Evolutionary conservation across 2,888 invertebrate species (phyloP).

Genomic region (Chrysomela aeneicollis): DNA sequence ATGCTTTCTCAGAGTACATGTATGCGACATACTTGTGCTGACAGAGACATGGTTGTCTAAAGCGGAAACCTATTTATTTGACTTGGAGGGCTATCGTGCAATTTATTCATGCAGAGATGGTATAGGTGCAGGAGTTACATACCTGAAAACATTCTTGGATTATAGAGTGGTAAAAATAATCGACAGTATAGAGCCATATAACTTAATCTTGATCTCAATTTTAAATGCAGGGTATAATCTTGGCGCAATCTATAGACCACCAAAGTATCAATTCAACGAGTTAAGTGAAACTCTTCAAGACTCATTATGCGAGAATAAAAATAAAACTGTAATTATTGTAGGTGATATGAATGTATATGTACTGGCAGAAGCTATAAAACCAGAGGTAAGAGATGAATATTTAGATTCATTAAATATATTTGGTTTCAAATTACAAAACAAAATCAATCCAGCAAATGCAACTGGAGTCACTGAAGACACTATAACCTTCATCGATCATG

Average conservation of each 20-base stretch:
- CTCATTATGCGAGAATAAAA: not conserved
- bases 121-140: not conserved
- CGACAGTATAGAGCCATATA: not conserved
- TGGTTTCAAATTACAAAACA: not conserved
- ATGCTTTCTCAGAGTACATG: conserved; percentile 1
- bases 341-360: not conserved
- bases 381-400: not conserved
- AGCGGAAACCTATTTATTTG: not conserved
- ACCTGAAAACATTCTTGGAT: not conserved
- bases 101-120: conserved; percentile 1
- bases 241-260: not conserved
- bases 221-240: not conserved
- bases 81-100: not conserved
- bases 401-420: not conserved
- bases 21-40: conserved; percentile 4
- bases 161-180: not conserved
- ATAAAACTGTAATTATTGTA: not conserved
- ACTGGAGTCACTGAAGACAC: not conserved
- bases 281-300: not conserved
- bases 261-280: conserved; percentile 6
- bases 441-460: not conserved
- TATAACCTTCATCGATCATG: not conserved
- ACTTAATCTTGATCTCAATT: not conserved
- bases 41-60: conserved; percentile 5
- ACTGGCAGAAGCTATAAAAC: not conserved